Evolutionary conservation across 2,888 invertebrate species (phyloP).

Genomic region (Invenusta paracnida): DNA sequence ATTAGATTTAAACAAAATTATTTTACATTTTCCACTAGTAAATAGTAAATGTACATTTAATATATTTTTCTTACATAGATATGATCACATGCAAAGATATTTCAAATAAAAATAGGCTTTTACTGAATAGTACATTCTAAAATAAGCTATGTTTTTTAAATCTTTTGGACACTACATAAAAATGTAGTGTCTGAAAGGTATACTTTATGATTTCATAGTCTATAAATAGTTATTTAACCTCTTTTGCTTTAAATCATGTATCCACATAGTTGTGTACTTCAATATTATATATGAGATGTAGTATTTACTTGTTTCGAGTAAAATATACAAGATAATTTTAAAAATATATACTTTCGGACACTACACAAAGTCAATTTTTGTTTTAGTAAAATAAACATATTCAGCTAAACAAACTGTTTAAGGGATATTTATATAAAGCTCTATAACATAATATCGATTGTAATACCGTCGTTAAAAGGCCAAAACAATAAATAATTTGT

Average conservation of each 20-base stretch:
- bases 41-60: neutral
- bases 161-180: neutral
- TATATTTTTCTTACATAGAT: neutral
- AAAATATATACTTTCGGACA: neutral
- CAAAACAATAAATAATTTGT: neutral
- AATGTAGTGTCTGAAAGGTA: neutral
- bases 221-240: neutral
- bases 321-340: neutral
- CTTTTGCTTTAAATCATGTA: neutral
- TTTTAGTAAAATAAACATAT: neutral
- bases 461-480: neutral
- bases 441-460: neutral
- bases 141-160: neutral
- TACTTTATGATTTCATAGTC: neutral
- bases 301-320: neutral
- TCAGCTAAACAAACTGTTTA: neutral
- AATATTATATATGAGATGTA: neutral
- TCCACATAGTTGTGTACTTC: neutral
- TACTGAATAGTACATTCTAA: neutral
- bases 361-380: neutral
- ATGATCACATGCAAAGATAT: neutral
- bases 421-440: neutral
- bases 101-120: neutral
- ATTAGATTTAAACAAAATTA: neutral
- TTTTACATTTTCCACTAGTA: neutral